Evolutionary conservation across 2,888 invertebrate species (phyloP), one percentile per base, ranked within the genome.

Genomic region (Agrilus cyanescens): DNA sequence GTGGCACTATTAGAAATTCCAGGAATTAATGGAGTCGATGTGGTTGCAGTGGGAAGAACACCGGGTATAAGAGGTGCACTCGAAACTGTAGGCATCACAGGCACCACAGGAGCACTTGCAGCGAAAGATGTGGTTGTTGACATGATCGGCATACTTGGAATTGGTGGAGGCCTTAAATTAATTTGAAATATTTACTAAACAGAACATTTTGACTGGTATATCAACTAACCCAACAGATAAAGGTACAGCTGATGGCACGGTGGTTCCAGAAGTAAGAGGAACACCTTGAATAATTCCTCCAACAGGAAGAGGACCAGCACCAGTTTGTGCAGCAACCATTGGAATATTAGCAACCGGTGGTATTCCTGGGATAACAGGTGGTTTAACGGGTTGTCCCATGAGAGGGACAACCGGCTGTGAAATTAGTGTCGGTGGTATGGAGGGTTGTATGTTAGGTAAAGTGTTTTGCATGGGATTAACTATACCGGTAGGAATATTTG

Each of bases 401-500:
- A 38, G 8, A 12, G 41, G 38, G 5, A 38, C 18, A 34, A 12
- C 31, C 46, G 56, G 14, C 12, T 31, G 38, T 18, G 38, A 35
- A 25, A 43, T 38, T 38, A 13, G 20, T 6, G 38, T 33, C 10
- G 42, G 20, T 18, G 16, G 37, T 18, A 40, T 18, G 10, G 41
- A 37, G n/a, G 37, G 29, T 30, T 47, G 47, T 16, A 36, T 49
- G 4, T 41, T 41, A 12, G 41, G 41, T 25, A 44, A 20, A 18
- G 42, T 46, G 30, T 42, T 48, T 42, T 54, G 55, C 48, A 57
- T 52, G 3, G 56, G 55, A 14, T 51, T 53, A 10, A 54, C 52
- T 15, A 54, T 52, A 13, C 54, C 55, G 2, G 54, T 54, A 5
- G 55, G 53, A 41, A 54, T 53, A 14, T 41, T 42, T 25, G 40